A percentile compares a stretch with the other conserved stretches of the same genome.
Conservation (phyloP, 2,113 vertebrate genomes). For the Lamprotornis superbus region DNA sequence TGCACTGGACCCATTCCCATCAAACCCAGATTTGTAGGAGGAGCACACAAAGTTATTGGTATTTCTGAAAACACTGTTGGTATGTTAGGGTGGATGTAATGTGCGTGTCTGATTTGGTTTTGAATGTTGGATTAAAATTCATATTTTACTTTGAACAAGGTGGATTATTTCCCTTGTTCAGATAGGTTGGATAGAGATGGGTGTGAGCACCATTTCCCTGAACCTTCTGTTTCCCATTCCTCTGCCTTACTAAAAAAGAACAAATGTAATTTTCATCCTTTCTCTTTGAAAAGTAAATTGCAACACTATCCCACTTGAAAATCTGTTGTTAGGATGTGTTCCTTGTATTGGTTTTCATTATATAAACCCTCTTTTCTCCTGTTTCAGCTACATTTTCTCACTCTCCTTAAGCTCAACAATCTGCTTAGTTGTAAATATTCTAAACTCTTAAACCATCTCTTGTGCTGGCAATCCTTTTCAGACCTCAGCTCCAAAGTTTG, state of each 20-base stretch:
- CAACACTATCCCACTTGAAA: neutral
- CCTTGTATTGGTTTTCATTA: neutral
- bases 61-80: neutral
- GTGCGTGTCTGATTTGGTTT: neutral
- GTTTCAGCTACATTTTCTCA: neutral
- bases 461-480: neutral
- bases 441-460: neutral
- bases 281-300: neutral
- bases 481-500: neutral
- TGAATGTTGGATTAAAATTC: neutral
- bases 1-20: neutral
- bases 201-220: neutral
- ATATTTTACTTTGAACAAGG: neutral
- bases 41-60: neutral
- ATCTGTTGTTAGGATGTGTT: neutral
- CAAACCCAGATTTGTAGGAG: neutral
- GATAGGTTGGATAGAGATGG: neutral
- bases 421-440: neutral
- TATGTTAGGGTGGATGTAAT: neutral
- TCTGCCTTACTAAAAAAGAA: neutral
- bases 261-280: neutral
- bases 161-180: neutral
- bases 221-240: neutral
- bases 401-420: neutral
- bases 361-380: neutral